Base-by-base conservation (phyloP, 2,888 invertebrate species). In the Rapana venosa region DNA sequence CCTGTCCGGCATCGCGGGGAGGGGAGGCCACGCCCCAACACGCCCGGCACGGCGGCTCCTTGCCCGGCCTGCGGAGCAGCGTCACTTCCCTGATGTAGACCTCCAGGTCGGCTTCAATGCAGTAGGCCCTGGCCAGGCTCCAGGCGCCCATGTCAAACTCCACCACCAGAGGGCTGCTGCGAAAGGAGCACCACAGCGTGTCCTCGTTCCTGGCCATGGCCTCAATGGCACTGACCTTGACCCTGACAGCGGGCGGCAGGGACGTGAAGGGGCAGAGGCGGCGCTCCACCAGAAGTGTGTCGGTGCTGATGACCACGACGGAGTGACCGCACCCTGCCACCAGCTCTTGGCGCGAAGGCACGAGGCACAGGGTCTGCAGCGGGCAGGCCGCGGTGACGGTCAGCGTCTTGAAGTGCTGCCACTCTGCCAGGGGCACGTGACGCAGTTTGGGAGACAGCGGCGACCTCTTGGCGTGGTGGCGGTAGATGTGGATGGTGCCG, bases 171-270 rank as follows among this genome's bases (percentile, higher is more conserved):
- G 89, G 85, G 11, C 85, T 85, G 70, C 11, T 36, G 32, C 32
- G 20, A 22, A 89, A 89, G 17, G 89, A 89, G 83, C 89, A 89
- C 89, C 89, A 89, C 89, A 89, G 22, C 2, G 66, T 89, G 56
- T 89, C 32, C 32, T 89, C 89, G n/a, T 84, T 84, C n/a, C 85
- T 85, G 20, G 74, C 89, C 70, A 89, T 30, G 35, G 20, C 36
- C 32, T 36, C 47, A 26, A 89, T 47, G 4, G n/a, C 26, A 13
- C 30, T 30, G 17, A 58, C 89, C 56, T 84, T 74, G 61, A 47
- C 36, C 26, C 22, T 47, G 26, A 30, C 74, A 26, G 85, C 32
- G 8, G 30, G 36, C 0, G 85, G 74, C 22, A 89, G 32, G 56
- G 85, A n/a, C 35, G 30, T 89, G 15, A 47, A 11, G 56, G 84